phyloP scores from a whole-genome alignment of 2,797 vertebrate genomes.

The Amblyopsis hoosieri region DNA sequence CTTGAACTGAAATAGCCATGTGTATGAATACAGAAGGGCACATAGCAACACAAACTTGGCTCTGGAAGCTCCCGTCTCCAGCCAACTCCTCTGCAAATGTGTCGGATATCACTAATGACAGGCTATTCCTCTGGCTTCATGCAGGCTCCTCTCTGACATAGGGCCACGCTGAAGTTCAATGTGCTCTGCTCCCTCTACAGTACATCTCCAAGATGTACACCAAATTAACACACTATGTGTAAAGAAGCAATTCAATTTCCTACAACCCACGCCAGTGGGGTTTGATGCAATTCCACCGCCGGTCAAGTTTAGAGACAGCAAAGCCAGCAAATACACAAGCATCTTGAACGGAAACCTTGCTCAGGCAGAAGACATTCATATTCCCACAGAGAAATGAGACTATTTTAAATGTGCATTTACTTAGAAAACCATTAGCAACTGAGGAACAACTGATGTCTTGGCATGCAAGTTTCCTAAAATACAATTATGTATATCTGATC shows the following conservation, averaged over 20 bases:
- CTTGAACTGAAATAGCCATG: too few species aligned
- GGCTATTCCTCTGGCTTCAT: conserved; percentile 42
- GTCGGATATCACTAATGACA: conserved; percentile 47
- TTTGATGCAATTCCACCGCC: conserved; percentile 53
- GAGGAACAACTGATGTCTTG: neutral
- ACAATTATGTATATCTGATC: neutral
- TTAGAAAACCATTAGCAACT: neutral
- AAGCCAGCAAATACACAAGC: conserved; percentile 40
- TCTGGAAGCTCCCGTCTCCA: conserved; percentile 13
- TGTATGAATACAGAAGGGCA: conserved; percentile 12
- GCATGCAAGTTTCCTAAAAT: neutral
- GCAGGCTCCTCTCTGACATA: conserved; percentile 40
- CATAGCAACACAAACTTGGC: conserved; percentile 7
- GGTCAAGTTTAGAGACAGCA: conserved; percentile 70
- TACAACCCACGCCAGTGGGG: conserved; percentile 59
- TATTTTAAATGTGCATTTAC: neutral
- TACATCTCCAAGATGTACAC: conserved; percentile 68
- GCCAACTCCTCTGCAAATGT: conserved; percentile 28
- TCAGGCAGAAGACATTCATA: conserved; percentile 11
- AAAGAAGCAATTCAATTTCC: conserved; percentile 71
- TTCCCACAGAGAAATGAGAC: neutral
- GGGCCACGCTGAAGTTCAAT: conserved; percentile 39
- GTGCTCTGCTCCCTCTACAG: conserved; percentile 47
- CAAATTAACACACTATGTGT: conserved; percentile 70
- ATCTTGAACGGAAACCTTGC: conserved; percentile 31